These are phyloP conservation scores for Diorhabda sublineata DNA, from an alignment of 1,140 invertebrate species.

Conservation along the genomic window DNA sequence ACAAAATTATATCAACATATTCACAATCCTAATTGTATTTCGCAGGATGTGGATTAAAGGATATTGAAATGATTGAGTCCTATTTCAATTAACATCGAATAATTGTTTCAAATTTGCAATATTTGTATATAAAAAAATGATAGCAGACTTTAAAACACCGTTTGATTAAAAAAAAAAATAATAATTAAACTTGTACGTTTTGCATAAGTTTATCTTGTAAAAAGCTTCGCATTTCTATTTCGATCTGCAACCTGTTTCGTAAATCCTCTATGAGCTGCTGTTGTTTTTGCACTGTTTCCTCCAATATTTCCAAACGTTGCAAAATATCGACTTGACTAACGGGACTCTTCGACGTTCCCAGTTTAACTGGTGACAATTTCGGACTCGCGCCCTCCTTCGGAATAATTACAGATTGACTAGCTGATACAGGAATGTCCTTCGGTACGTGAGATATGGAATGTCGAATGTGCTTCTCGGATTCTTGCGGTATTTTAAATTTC, in stretches of 20 bases:
- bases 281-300: conserved; percentile 56
- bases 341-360: neutral
- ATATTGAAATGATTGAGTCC: no score
- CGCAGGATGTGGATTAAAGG: no score
- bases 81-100: no score
- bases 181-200: conserved; percentile 29
- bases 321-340: conserved; percentile 38
- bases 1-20: no score
- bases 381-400: neutral
- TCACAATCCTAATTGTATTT: no score
- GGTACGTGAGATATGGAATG: neutral
- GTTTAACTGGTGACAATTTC: neutral
- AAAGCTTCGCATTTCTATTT: conserved; percentile 55
- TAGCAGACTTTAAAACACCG: no score
- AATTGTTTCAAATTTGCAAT: no score
- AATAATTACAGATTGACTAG: conserved; percentile 2
- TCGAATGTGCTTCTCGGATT: neutral
- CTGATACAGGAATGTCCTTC: neutral
- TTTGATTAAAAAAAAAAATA: neutral
- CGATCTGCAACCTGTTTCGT: conserved; percentile 50
- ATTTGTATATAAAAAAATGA: no score
- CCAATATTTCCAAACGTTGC: conserved; percentile 55
- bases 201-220: conserved; percentile 52
- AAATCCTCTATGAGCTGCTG: conserved; percentile 57
- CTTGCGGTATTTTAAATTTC: conserved; percentile 30